These are phyloP conservation scores for Ceyx margarethae DNA, from an alignment of 2,113 vertebrate species.

Conservation along the genomic window DNA sequence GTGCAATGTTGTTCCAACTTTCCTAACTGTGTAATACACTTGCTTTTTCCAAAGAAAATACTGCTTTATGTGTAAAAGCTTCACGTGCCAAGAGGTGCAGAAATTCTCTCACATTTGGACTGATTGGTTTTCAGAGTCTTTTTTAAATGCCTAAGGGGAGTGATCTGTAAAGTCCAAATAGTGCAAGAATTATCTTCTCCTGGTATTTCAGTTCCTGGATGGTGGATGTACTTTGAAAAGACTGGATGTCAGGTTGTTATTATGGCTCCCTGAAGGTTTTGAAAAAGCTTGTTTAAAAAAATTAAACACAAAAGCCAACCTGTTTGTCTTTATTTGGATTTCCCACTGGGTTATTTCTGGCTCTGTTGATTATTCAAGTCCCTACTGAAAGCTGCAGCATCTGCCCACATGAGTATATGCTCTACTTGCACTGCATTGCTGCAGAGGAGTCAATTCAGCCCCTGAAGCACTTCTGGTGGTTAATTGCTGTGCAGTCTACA, in stretches of 20 bases:
- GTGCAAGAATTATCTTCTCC: neutral
- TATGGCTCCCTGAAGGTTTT: neutral
- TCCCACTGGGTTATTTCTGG: constrained; percentile 2
- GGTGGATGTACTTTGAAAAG: neutral
- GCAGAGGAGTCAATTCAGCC: neutral
- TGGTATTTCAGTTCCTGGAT: neutral
- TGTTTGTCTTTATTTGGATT: constrained; percentile 17
- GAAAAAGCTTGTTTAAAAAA: neutral
- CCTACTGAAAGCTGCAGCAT: neutral
- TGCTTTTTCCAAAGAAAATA: neutral
- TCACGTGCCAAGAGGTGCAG: neutral
- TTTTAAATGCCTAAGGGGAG: neutral
- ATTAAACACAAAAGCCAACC: neutral
- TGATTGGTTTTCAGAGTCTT: neutral
- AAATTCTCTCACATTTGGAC: neutral
- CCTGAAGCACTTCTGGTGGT: neutral
- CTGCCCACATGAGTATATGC: neutral
- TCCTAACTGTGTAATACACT: neutral
- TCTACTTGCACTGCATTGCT: neutral
- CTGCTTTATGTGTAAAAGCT: neutral
- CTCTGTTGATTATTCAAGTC: neutral
- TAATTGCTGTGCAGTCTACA: neutral
- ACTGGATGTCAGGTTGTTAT: neutral
- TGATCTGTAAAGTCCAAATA: neutral
- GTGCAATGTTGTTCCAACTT: neutral